These are phyloP conservation scores for Helicolenus hilgendorfi DNA, from an alignment of 2,797 vertebrate species.

Conservation along the genomic window DNA sequence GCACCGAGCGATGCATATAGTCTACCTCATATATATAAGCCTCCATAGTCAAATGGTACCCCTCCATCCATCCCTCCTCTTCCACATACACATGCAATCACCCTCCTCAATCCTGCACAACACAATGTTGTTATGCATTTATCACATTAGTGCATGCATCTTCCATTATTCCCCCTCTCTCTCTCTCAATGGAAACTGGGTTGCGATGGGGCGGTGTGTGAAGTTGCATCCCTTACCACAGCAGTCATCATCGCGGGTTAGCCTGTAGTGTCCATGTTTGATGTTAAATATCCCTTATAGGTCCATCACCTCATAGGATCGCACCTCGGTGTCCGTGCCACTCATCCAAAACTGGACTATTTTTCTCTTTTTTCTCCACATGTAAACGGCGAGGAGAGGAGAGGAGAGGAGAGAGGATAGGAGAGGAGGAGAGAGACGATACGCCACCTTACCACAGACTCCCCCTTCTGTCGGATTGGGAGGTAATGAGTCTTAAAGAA, in stretches of 20 bases:
- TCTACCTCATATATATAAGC: constrained; percentile 43
- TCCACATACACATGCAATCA: background rate
- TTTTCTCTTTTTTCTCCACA: constrained; percentile 73
- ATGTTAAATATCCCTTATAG: constrained; percentile 74
- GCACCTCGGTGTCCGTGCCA: constrained; percentile 57
- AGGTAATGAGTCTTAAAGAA: constrained; percentile 91
- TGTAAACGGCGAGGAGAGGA: constrained; percentile 80
- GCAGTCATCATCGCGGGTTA: constrained; percentile 71
- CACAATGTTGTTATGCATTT: constrained; percentile 53
- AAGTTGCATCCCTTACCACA: constrained; percentile 87
- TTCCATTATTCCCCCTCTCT: background rate
- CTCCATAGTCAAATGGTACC: constrained; percentile 50
- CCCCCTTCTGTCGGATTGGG: constrained; percentile 85
- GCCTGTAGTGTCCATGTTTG: constrained; percentile 77
- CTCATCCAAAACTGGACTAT: constrained; percentile 58
- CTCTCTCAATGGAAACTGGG: constrained; percentile 56
- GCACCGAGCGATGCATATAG: constrained; percentile 52
- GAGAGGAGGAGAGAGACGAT: constrained; percentile 78
- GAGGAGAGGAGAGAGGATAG: constrained; percentile 1
- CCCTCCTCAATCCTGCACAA: constrained; percentile 61
- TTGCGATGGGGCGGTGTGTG: constrained; percentile 80
- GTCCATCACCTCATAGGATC: constrained; percentile 74
- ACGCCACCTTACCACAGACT: constrained; percentile 84
- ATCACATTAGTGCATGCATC: constrained; percentile 3
- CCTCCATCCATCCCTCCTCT: background rate